Base-by-base conservation (phyloP, 2,113 vertebrate genomes). In the Pseudolaguvia tuberculata region DNA sequence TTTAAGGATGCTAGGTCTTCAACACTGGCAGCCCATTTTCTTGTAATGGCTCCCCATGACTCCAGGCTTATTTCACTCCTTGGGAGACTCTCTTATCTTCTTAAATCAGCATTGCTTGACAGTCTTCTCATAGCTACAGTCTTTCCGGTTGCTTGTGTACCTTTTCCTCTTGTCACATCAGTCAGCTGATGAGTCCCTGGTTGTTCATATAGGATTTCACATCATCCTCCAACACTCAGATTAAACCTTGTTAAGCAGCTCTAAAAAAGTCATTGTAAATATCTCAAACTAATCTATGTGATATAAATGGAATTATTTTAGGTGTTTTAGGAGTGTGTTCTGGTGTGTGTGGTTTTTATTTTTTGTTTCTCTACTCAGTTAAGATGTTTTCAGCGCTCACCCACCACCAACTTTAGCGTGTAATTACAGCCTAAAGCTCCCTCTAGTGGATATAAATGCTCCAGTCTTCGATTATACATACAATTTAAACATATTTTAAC, bases 401-500 rank as follows among this genome's bases (percentile, higher is more conserved):
- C 14, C 10, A 18, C 55, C 21, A 23, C 5, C 29, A 15, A 55
- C 50, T 55, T 35, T n/a, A 9, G 2, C 21, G 18, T n/a, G 51
- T 27, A 45, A 14, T 56, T 56, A 56, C 25, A 63, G 50, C 11
- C 63, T 50, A 27, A 48, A 50, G 18, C 72, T 27, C 51, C 51
- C 61, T 75, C 72, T 56, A 47, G 72, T 66, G 72, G 61, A n/a
- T 66, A 31, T 25, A 66, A 75, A 21, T 56, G 61, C 51, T 35
- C 52, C 29, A 52, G 39, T 11, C 29, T 9, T 35, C 20, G n/a
- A 2, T 29, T 23, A 1, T 42, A 45, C 42, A 63, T 5, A 5
- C 18, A 11, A 20, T 14, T 14, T 21, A 14, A 35, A 48, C 3
- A 6, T 47, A 23, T 11, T 27, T 8, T 45, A 8, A 13, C 21